Base-by-base conservation (phyloP, 2,797 vertebrate species). In the Acropternis orthonyx region DNA sequence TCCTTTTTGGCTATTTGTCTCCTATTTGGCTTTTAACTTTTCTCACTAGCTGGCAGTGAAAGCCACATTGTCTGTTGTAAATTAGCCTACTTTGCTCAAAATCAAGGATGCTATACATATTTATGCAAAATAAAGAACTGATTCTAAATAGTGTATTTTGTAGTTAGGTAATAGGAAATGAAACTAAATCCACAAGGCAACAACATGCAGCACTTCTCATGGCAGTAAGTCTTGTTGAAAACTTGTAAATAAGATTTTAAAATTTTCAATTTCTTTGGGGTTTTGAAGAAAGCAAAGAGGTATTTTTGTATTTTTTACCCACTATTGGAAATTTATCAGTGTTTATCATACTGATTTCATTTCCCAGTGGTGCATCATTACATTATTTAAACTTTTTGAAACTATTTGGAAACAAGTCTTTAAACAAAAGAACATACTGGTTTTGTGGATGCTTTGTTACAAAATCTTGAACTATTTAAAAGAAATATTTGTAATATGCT, bases 401-500 rank as follows among this genome's bases (percentile, higher is more conserved):
- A n/a, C 36, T n/a, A 36, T 61, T 92, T 71, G 39, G 56, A 49
- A 83, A 49, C 24, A 73, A 68, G 14, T 62, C 43, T 62, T 95
- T 81, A 86, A 92, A 67, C 20, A 85, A 91, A 92, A 62, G 65
- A 75, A 65, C 39, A 34, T 66, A 41, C 5, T 0, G 3, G 21
- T 91, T 92, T 88, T 85, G 43, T 49, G 44, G 7, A 46, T 84
- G 18, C 65, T 83, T 54, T 78, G 26, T 81, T 81, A 69, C 20
- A 88, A 93, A 91, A 81, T 83, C 88, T 88, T 90, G 67, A 88
- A 62, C 63, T 88, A 65, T 88, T 86, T 94, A 79, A 89, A 86
- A 76, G 62, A 92, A 86, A 81, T 81, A 81, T 84, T 94, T 96
- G 67, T 63, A 84, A 86, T 85, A 55, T 49, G 26, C 55, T 79